Evolutionary conservation across 2,888 invertebrate species (phyloP), one percentile per base, ranked within the genome.

Genomic region (Panzeria rudis): DNA sequence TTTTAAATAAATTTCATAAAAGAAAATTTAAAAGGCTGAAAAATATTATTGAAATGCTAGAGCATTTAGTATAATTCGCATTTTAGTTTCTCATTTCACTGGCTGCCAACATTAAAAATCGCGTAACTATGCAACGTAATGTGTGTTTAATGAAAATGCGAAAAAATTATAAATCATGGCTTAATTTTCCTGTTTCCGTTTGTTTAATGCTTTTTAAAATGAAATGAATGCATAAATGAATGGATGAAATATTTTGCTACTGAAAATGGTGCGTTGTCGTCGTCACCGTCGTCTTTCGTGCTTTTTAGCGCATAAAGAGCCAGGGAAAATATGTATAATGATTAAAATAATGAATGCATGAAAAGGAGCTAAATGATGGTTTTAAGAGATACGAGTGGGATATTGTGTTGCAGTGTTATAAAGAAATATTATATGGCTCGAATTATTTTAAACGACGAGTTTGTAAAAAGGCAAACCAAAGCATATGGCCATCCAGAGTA

Each of bases 161-260:
- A 87, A 87, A 86, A 84, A 88, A 88, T 88, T 88, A 88, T 88
- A 88, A 88, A 88, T 88, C 87, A 88, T 86, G 84, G 86, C 87
- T 88, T 88, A 88, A 88, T 88, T 88, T 88, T 88, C 88, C 88
- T 86, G 88, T 87, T 88, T 88, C 88, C 88, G 86, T 82, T 83
- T 85, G 80, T 86, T 80, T 86, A 86, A 86, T 86, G 87, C 87
- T 59, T 80, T 86, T 73, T 86, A 20, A 88, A 88, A 87, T 87
- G 80, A 80, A 82, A 82, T 71, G 82, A 78, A n/a, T 66, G 62
- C 38, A 44, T 64, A 35, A 59, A 56, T 47, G 41, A 76, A 47
- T 61, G 61, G 25, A 52, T 23, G 68, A 13, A 25, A 64, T 59
- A 35, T 47, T 68, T 61, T 50, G 0, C 25, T 6, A 41, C 29